Evolutionary conservation across 2,113 vertebrate species (phyloP), one percentile per base, ranked within the genome.

Genomic region (Gadus chalcogrammus): DNA sequence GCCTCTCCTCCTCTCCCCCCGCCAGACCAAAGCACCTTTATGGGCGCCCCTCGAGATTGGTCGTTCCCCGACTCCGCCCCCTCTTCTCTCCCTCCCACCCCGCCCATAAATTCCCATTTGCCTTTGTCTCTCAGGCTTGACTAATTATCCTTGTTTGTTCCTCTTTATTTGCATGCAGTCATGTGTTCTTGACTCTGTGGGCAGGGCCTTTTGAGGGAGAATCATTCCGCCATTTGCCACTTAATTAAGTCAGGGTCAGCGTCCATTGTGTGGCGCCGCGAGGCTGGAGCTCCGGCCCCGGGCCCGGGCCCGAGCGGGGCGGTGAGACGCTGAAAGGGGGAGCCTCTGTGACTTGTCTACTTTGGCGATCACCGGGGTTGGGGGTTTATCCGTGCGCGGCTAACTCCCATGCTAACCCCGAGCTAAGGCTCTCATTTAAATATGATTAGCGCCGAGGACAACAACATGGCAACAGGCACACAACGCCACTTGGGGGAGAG

Each of bases 131-230:
- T 90, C 88, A 87, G 81, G 89, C 87, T 89, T 92, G 90, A 92
- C 89, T 93, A 93, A 93, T 93, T 92, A 90, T 86, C 89, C 89
- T 86, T 90, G 90, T 93, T 93, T 92, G 91, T 93, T 87, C 84
- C 87, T 90, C 88, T 89, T 91, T 87, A 88, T 93, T 89, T 91
- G 87, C 83, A 89, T 83, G 71, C 90, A 88, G 87, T 92, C 90
- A 91, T 92, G 90, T 91, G 91, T 90, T 91, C 84, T 88, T 91
- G 89, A 91, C 88, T 91, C 86, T 65, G 85, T 87, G 86, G 90
- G 88, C 82, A 69, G 85, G 90, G 85, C 87, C 22, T 24, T 84
- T 78, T 48, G 42, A 84, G 89, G 89, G 88, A 89, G 86, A 92
- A 91, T 92, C 89, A 89, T 91, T 92, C 90, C 82, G 89, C 91